These are phyloP conservation scores for Rhinichthys klamathensis DNA, from an alignment of 2,113 vertebrate genomes.

Conservation along the genomic window DNA sequence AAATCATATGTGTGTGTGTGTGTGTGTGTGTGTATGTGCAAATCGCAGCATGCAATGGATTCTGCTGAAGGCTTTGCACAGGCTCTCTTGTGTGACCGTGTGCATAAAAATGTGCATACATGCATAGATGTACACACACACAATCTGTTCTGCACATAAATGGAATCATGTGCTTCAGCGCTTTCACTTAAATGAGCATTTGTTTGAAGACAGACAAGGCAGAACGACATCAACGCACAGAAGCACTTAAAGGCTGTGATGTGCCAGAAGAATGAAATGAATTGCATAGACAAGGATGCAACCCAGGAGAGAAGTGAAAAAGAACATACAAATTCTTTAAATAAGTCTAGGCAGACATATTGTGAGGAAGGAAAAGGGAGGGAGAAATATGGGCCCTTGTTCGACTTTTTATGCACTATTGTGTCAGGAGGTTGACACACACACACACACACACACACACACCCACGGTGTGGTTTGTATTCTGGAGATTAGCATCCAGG, in stretches of 20 bases:
- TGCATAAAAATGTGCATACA: constrained; percentile 8
- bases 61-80: background rate
- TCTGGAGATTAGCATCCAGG: constrained; percentile 4
- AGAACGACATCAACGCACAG: background rate
- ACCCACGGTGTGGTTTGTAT: constrained; percentile 38
- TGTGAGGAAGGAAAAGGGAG: constrained; percentile 10
- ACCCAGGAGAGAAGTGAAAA: background rate
- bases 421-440: constrained; percentile 44
- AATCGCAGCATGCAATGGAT: constrained; percentile 3
- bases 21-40: constrained; percentile 9
- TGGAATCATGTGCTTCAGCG: background rate
- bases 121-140: background rate
- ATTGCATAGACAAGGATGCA: background rate
- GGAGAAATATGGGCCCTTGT: constrained; percentile 11
- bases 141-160: constrained; percentile 6
- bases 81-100: background rate
- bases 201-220: constrained; percentile 6
- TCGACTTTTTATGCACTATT: constrained; percentile 25
- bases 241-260: constrained; percentile 19
- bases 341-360: constrained; percentile 30
- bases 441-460: constrained; percentile 55
- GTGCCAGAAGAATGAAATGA: constrained; percentile 18
- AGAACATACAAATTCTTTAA: constrained; percentile 18
- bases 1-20: constrained; percentile 17
- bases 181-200: background rate